Percentiles rank a stretch among this genome's conserved stretches.
phyloP scores from a whole-genome alignment of 2,113 vertebrate species.

The Phaetusa simplex region DNA sequence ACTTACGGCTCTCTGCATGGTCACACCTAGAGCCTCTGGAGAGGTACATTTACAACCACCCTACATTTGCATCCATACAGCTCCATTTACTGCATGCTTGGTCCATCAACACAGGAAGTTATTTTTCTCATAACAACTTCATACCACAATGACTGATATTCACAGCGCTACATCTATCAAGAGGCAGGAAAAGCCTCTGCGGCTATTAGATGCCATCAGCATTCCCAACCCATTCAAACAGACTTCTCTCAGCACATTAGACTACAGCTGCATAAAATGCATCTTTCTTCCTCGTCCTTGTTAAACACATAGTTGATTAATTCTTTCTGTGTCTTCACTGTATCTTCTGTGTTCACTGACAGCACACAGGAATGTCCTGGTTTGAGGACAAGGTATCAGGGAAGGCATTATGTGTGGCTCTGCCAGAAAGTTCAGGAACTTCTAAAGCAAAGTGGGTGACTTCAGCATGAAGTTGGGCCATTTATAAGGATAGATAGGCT shows the following conservation, averaged over 20 bases:
- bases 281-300: neutral
- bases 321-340: neutral
- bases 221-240: conserved; percentile 2
- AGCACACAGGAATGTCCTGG: neutral
- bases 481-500: neutral
- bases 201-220: conserved; percentile 22
- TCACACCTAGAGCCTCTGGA: neutral
- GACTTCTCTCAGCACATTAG: neutral
- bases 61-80: neutral
- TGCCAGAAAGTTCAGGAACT: neutral
- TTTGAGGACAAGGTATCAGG: neutral
- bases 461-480: neutral
- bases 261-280: neutral
- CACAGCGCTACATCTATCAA: neutral
- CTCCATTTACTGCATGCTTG: neutral
- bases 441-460: neutral
- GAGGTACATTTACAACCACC: neutral
- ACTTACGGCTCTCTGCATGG: neutral
- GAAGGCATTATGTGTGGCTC: neutral
- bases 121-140: conserved; percentile 47
- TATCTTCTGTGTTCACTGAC: neutral
- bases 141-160: conserved; percentile 20
- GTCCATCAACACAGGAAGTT: conserved; percentile 51
- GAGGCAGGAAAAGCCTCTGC: conserved; percentile 42
- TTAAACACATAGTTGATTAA: neutral